Percentiles rank a stretch among this genome's conserved stretches.
phyloP scores from a whole-genome alignment of 2,113 vertebrate species.

The Perccottus glenii region DNA sequence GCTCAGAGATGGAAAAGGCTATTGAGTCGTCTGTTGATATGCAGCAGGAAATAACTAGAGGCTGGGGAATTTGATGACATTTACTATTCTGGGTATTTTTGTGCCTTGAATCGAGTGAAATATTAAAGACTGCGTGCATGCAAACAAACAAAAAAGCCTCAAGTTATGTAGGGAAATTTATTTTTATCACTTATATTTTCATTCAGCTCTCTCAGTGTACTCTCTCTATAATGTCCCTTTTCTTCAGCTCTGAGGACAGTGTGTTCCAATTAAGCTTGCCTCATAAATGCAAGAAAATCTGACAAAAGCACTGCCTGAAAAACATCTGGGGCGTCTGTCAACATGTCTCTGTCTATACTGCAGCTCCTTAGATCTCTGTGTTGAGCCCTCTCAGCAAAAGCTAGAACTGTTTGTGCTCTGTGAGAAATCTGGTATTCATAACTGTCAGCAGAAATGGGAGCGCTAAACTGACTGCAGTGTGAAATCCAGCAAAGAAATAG shows the following conservation, averaged over 20 bases:
- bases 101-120: not conserved
- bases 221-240: constrained; percentile 21
- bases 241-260: constrained; percentile 39
- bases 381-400: constrained; percentile 32
- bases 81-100: constrained; percentile 29
- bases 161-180: constrained; percentile 3
- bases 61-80: constrained; percentile 33
- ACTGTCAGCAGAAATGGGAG: constrained; percentile 25
- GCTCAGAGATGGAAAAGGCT: constrained; percentile 24
- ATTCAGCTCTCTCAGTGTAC: constrained; percentile 2
- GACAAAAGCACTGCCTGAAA: constrained; percentile 36
- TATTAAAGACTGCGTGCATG: not conserved
- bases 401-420: not conserved
- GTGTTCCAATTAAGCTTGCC: constrained; percentile 51
- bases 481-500: constrained; percentile 15
- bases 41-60: constrained; percentile 33
- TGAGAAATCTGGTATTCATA: constrained; percentile 21
- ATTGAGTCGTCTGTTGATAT: constrained; percentile 34
- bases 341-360: constrained; percentile 31
- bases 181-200: constrained; percentile 29
- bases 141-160: constrained; percentile 1
- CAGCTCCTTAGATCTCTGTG: constrained; percentile 30
- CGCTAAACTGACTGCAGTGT: not conserved
- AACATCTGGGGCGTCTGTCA: constrained; percentile 45
- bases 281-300: constrained; percentile 36